Evolutionary conservation across 2,888 invertebrate genomes (phyloP), one percentile per base, ranked within the genome.

Genomic region (Drosophila tanythrix): DNA sequence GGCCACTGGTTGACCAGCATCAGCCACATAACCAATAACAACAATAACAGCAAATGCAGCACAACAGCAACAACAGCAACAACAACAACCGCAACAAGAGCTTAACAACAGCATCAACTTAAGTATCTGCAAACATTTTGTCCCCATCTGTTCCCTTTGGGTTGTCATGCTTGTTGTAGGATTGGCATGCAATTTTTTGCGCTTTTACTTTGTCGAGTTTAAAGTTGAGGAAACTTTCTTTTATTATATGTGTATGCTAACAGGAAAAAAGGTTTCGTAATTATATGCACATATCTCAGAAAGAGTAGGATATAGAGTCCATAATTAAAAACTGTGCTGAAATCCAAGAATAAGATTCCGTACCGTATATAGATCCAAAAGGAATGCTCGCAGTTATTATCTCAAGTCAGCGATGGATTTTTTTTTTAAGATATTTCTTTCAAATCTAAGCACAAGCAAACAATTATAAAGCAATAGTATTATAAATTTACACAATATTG

Each of bases 191-290:
- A 75, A 80, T 82, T 80, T 82, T 82, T 82, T 79, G 80, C 80
- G 80, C 83, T 80, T 80, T 80, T 80, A 80, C 80, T 80, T 80
- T 83, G 80, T 76, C 76, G 62, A 79, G 62, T 50, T 68, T 50
- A 57, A 50, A 38, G 65, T 58, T 79, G 74, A 73, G 75, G 65
- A 69, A 65, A 78, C 79, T 82, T 79, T 79, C 82, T 43, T 57
- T 57, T 57, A 57, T 43, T 31, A 57, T 57, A 29, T 21, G 7
- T 56, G 38, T 27, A 40, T 56, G 38, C 29, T 56, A 56, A 38
- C n/a, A 40, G 38, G 29, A 40, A 56, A 56, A 29, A 36, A 27
- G 36, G 27, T 25, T 27, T 55, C 13, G 15, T 21, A 25, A 33
- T 15, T 52, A 31, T 33, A 31, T 51, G 29, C n/a, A 51, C 13